phyloP scores from a whole-genome alignment of 2,797 vertebrate species.

The Arctocebus calabarensis region DNA sequence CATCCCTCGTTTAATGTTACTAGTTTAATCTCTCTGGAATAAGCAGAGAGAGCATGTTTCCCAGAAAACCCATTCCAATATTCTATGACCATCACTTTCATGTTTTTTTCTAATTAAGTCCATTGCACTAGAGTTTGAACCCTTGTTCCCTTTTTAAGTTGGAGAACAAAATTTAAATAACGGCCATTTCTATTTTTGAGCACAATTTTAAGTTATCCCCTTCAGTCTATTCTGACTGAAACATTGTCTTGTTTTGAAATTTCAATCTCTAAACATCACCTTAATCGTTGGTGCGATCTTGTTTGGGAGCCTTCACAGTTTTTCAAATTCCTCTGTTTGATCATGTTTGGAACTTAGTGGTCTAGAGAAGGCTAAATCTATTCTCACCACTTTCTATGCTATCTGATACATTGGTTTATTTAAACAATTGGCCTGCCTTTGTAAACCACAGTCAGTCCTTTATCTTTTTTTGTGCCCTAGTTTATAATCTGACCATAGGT shows the following conservation, averaged over 20 bases:
- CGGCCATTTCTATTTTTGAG: not conserved
- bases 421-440: not conserved
- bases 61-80: conserved; percentile 39
- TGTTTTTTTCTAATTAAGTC: conserved; percentile 22
- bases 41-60: not conserved
- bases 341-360: not conserved
- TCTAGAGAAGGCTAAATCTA: not conserved
- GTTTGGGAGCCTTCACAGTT: not conserved
- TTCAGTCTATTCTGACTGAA: not conserved
- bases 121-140: not conserved
- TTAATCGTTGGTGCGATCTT: not conserved
- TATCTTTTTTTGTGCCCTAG: not conserved
- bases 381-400: not conserved
- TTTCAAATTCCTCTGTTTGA: not conserved
- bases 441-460: not conserved
- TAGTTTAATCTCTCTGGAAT: not conserved
- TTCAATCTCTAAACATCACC: not conserved
- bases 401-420: not conserved
- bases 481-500: not conserved
- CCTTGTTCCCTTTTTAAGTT: conserved; percentile 4
- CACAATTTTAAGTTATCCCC: not conserved
- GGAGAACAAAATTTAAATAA: not conserved
- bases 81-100: not conserved
- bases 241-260: not conserved
- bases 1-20: not conserved